These are phyloP conservation scores for Drosophila ustulata DNA, from an alignment of 2,888 invertebrate genomes.

Conservation along the genomic window DNA sequence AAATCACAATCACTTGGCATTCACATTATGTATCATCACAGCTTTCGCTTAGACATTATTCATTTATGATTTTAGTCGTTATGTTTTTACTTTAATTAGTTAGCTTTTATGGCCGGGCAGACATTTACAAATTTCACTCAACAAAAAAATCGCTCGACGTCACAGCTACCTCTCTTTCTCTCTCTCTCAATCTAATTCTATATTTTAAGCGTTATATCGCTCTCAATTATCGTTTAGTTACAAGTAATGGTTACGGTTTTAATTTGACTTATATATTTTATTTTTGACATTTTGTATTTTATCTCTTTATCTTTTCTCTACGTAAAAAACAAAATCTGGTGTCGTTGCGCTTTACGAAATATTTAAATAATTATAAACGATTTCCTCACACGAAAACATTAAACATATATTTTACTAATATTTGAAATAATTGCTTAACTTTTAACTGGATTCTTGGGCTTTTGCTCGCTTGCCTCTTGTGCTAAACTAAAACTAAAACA, in stretches of 20 bases:
- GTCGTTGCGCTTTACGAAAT: constrained; percentile 81
- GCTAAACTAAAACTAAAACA: constrained; percentile 41
- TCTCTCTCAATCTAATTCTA: constrained; percentile 9
- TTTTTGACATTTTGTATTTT: constrained; percentile 79
- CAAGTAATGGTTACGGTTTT: constrained; percentile 73
- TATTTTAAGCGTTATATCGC: constrained; percentile 52
- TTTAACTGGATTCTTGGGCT: constrained; percentile 58
- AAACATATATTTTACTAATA: constrained; percentile 52
- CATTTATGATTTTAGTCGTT: constrained; percentile 39
- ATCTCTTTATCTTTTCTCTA: constrained; percentile 78
- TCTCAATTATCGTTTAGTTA: constrained; percentile 55
- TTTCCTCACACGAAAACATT: constrained; percentile 46
- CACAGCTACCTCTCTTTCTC: constrained; percentile 47
- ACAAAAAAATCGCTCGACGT: constrained; percentile 34
- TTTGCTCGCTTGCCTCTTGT: constrained; percentile 78
- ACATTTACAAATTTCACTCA: constrained; percentile 32
- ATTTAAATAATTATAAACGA: constrained; percentile 39
- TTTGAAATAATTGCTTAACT: constrained; percentile 24
- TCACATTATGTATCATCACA: constrained; percentile 53
- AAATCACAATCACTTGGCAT: constrained; percentile 36
- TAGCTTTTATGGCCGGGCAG: constrained; percentile 63
- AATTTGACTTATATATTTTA: constrained; percentile 71
- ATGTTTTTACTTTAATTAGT: constrained; percentile 39
- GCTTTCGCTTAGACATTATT: constrained; percentile 66
- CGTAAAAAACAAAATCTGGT: constrained; percentile 74